These are phyloP conservation scores for Phaonia tiefii DNA, from an alignment of 2,888 invertebrate species.

Conservation along the genomic window DNA sequence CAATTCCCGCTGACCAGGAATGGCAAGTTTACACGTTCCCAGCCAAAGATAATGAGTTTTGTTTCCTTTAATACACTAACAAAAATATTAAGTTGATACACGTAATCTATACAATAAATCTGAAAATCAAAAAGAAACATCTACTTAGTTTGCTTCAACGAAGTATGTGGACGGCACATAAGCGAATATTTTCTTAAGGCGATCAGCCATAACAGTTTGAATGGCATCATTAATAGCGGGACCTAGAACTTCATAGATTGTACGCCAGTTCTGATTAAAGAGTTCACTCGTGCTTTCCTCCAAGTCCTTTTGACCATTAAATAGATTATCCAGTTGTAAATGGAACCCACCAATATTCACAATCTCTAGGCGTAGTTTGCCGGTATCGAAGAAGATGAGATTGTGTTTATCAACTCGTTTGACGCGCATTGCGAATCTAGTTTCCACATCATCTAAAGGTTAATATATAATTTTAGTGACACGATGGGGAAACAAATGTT, in stretches of 20 bases:
- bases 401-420: conserved; percentile 83
- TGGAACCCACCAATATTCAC: conserved; percentile 83
- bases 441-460: conserved; percentile 77
- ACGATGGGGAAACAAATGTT: no score
- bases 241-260: conserved; percentile 84
- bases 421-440: conserved; percentile 83
- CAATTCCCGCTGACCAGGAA: no score
- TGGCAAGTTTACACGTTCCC: no score
- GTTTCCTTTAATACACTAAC: no score
- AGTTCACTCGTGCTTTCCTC: conserved; percentile 86
- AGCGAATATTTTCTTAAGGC: conserved; percentile 84
- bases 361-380: conserved; percentile 83
- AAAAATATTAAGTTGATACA: no score
- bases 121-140: no score
- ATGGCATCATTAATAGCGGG: conserved; percentile 86
- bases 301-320: conserved; percentile 76
- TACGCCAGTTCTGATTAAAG: conserved; percentile 86
- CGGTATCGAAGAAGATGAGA: conserved; percentile 84
- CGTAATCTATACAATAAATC: no score
- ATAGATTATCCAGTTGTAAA: conserved; percentile 85
- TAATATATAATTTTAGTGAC: conserved; percentile 71
- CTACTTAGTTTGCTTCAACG: no score
- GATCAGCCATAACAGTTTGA: conserved; percentile 84
- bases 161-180: no score
- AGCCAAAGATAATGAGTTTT: no score